Evolutionary conservation across 2,113 vertebrate species (phyloP).

Genomic region (Dromaius novaehollandiae): DNA sequence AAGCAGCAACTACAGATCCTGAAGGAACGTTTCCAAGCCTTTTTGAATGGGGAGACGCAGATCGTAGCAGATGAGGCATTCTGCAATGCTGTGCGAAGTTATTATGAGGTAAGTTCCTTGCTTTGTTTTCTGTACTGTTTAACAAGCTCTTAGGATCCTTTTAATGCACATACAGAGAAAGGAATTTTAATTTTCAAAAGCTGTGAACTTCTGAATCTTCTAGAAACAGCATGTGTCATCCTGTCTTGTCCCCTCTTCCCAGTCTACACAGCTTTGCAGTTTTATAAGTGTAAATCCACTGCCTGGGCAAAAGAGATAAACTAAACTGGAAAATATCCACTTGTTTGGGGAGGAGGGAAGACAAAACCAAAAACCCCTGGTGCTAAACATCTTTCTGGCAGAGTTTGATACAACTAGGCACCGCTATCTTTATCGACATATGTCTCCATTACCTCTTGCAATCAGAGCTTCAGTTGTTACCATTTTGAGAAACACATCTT

Average conservation of each 20-base stretch:
- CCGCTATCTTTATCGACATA: slow-evolving; percentile 46
- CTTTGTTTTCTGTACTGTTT: background rate
- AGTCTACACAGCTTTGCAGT: background rate
- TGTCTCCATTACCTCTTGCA: slow-evolving; percentile 52
- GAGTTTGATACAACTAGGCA: background rate
- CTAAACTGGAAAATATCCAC: slow-evolving; percentile 33
- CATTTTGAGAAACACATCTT: slow-evolving; percentile 20
- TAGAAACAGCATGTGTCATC: background rate
- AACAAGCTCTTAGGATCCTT: background rate
- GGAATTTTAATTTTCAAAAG: background rate
- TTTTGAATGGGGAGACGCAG: slow-evolving; percentile 93
- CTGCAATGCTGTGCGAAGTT: slow-evolving; percentile 94
- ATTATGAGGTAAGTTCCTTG: slow-evolving; percentile 87
- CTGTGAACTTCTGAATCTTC: background rate
- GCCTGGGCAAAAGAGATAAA: slow-evolving; percentile 54
- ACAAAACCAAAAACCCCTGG: background rate
- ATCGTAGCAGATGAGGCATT: slow-evolving; percentile 96
- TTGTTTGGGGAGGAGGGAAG: background rate
- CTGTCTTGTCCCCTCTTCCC: background rate
- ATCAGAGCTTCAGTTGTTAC: slow-evolving; percentile 37
- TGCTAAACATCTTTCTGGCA: slow-evolving; percentile 46
- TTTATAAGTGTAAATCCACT: slow-evolving; percentile 50
- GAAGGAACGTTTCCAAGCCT: slow-evolving; percentile 91
- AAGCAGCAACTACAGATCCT: slow-evolving; percentile 92
- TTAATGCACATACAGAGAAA: background rate